These are phyloP conservation scores for Nomada flava DNA, from an alignment of 2,888 invertebrate species.

Conservation along the genomic window DNA sequence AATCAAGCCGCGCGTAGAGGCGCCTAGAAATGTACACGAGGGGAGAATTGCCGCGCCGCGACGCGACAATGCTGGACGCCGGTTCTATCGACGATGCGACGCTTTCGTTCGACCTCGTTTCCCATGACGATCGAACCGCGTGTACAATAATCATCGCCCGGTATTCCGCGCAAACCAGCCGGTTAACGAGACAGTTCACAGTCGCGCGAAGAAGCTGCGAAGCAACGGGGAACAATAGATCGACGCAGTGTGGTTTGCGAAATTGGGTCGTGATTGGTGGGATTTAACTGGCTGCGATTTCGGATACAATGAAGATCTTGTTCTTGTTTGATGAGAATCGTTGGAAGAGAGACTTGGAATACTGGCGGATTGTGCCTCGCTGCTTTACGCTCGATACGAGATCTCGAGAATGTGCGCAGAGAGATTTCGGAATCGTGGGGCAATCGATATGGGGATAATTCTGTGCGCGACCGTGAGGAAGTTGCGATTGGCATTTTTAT, in stretches of 20 bases:
- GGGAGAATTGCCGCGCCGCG: slow-evolving; percentile 9
- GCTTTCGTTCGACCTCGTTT: slow-evolving; percentile 58
- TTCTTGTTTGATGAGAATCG: not conserved
- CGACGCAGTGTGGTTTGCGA: not conserved
- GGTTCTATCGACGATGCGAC: slow-evolving; percentile 52
- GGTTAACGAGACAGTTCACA: slow-evolving; percentile 12
- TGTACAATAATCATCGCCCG: slow-evolving; percentile 42
- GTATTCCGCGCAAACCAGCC: slow-evolving; percentile 7
- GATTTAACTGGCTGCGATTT: slow-evolving; percentile 3
- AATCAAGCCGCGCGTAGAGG: slow-evolving; percentile 48
- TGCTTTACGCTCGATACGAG: not conserved
- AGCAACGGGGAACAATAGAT: slow-evolving; percentile 22
- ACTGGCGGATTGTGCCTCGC: not conserved
- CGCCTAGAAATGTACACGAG: slow-evolving; percentile 37
- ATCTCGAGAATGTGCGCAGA: not conserved
- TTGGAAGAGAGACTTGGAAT: not conserved
- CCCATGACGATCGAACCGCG: slow-evolving; percentile 45
- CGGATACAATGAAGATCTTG: not conserved
- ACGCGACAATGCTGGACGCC: slow-evolving; percentile 7
- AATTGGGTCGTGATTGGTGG: slow-evolving; percentile 24
- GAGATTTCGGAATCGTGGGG: no score
- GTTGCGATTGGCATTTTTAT: no score
- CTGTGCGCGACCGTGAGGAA: no score
- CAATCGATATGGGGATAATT: no score
- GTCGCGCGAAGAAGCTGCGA: slow-evolving; percentile 18